Conservation (phyloP, 2,888 invertebrate species). For the Lasioglossum pauxillum region DNA sequence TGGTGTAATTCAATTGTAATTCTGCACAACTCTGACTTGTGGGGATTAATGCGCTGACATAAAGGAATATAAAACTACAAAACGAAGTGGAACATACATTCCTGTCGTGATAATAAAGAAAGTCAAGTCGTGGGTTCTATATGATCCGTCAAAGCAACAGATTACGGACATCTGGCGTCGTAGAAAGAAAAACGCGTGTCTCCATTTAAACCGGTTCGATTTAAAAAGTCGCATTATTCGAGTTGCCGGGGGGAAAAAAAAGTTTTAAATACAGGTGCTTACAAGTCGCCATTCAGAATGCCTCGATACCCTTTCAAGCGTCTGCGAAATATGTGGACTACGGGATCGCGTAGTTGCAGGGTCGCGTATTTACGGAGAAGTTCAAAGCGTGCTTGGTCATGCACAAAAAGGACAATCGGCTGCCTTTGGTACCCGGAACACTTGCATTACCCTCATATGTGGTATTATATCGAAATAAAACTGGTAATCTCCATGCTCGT, state of each 20-base stretch:
- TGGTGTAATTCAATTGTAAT: no score
- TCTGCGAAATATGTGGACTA: background rate
- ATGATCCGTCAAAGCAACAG: background rate
- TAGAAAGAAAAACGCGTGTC: background rate
- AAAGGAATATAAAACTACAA: background rate
- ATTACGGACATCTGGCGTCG: background rate
- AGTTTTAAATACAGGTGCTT: background rate
- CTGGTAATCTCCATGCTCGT: conserved; percentile 63
- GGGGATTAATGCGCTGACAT: no score
- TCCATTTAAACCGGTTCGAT: background rate
- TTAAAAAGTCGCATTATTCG: background rate
- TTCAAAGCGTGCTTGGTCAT: conserved; percentile 40
- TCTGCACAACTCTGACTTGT: no score
- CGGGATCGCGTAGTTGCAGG: background rate
- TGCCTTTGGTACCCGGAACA: conserved; percentile 37
- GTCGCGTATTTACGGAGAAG: conserved; percentile 45
- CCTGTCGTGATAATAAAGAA: background rate
- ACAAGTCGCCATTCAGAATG: background rate
- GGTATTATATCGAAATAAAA: conserved; percentile 68
- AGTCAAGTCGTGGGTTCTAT: background rate
- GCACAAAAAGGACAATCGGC: conserved; percentile 36
- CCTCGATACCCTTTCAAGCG: conserved; percentile 21
- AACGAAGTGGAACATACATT: background rate
- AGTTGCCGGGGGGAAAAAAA: no score
- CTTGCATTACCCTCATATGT: conserved; percentile 36